These are phyloP conservation scores for Heliconius hewitsoni DNA, from an alignment of 1,140 invertebrate genomes.

Conservation along the genomic window DNA sequence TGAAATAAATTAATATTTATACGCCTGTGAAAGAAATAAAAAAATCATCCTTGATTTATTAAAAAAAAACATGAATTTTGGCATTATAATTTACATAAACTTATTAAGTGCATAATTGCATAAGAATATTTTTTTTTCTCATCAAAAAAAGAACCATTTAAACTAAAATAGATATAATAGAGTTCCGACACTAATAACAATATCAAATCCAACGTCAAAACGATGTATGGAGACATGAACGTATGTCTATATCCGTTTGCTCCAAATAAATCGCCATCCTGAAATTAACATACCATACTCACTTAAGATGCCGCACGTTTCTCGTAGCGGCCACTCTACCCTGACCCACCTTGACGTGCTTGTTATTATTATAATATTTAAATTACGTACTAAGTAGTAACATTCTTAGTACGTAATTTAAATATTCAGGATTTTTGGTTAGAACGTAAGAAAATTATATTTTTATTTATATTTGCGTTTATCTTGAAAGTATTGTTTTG, in stretches of 20 bases:
- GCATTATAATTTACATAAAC: too few species aligned
- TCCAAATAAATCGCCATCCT: conserved; percentile 51
- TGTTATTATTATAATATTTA: background rate
- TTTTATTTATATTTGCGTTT: too few species aligned
- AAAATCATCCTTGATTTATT: too few species aligned
- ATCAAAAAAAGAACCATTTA: background rate
- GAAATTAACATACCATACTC: conserved; percentile 60
- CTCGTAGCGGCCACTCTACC: conserved; percentile 42
- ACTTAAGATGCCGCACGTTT: conserved; percentile 56
- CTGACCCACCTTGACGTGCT: conserved; percentile 34
- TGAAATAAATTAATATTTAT: too few species aligned
- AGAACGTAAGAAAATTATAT: background rate
- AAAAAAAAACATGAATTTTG: too few species aligned
- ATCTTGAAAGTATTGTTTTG: too few species aligned
- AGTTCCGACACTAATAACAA: conserved; percentile 28
- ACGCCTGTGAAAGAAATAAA: too few species aligned
- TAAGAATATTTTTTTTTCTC: too few species aligned
- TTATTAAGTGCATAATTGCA: too few species aligned
- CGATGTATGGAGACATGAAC: conserved; percentile 30
- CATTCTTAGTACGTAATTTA: background rate
- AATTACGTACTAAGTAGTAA: background rate
- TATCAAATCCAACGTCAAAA: conserved; percentile 35
- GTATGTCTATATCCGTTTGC: conserved; percentile 41
- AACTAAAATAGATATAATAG: background rate
- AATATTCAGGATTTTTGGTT: background rate